Conservation (phyloP, 2,797 vertebrate genomes). For the Chaetophractus vellerosus region DNA sequence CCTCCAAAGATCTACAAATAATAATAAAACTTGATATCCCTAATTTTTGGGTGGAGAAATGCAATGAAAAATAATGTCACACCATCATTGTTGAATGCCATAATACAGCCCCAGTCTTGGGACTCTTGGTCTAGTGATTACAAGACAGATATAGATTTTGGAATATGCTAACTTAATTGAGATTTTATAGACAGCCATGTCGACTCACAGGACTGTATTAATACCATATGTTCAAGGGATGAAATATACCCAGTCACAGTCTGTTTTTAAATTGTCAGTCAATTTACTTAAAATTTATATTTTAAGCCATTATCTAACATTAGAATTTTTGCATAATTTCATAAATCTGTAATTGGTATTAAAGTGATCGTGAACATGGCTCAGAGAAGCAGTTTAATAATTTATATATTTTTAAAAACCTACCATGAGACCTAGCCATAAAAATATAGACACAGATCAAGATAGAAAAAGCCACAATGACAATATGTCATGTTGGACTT, state of each 20-base stretch:
- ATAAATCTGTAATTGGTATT: not conserved
- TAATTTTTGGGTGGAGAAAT: not conserved
- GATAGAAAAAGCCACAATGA: not conserved
- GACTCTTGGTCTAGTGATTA: not conserved
- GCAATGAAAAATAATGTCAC: not conserved
- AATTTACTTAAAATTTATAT: not conserved
- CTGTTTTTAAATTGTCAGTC: not conserved
- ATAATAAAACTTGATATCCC: not conserved
- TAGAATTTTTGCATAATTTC: constrained; percentile 5
- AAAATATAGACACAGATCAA: not conserved
- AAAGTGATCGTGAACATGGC: not conserved
- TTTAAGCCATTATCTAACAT: not conserved
- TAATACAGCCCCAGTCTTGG: not conserved
- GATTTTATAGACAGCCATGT: not conserved
- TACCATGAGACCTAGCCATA: not conserved
- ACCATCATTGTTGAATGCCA: not conserved
- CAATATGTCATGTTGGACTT: not conserved
- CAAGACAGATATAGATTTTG: not conserved
- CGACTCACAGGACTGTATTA: not conserved
- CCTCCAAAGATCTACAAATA: not conserved
- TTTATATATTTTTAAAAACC: not conserved
- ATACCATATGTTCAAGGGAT: not conserved
- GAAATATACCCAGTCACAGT: not conserved
- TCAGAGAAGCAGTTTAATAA: too few species aligned
- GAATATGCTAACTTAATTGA: not conserved